Conservation (phyloP, 2,888 invertebrate genomes). For the Cerastis leucographa region DNA sequence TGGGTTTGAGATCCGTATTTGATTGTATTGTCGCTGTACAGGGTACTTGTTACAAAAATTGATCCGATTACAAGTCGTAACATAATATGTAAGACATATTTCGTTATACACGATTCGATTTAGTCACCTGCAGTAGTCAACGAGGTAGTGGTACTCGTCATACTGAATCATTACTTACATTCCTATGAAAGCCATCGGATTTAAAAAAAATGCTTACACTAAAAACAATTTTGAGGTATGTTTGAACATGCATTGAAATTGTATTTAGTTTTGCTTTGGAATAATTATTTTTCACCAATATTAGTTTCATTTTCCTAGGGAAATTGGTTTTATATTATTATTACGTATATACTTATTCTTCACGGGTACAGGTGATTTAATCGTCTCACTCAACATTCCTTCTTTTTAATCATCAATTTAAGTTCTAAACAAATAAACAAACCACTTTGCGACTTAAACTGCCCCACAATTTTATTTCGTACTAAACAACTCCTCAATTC, state of each 20-base stretch:
- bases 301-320: not conserved
- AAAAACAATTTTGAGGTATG: too few species aligned
- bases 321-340: not conserved
- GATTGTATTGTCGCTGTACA: conserved; percentile 48
- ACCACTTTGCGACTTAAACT: not conserved
- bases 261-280: not conserved
- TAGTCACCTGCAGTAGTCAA: not conserved
- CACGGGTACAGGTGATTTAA: not conserved
- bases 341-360: not conserved
- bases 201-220: not conserved
- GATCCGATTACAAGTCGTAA: not conserved
- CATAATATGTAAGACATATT: not conserved
- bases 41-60: conserved; percentile 3
- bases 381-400: not conserved
- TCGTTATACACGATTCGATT: not conserved
- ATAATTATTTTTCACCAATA: not conserved
- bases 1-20: conserved; percentile 54
- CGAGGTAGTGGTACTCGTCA: too few species aligned
- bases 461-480: not conserved
- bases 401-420: not conserved
- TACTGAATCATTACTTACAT: not conserved
- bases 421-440: conserved; percentile 1
- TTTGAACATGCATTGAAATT: too few species aligned
- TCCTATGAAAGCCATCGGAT: not conserved
- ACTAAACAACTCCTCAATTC: conserved; percentile 16